Base-by-base conservation (phyloP, 2,888 invertebrate species). In the Parasteatoda lunata region DNA sequence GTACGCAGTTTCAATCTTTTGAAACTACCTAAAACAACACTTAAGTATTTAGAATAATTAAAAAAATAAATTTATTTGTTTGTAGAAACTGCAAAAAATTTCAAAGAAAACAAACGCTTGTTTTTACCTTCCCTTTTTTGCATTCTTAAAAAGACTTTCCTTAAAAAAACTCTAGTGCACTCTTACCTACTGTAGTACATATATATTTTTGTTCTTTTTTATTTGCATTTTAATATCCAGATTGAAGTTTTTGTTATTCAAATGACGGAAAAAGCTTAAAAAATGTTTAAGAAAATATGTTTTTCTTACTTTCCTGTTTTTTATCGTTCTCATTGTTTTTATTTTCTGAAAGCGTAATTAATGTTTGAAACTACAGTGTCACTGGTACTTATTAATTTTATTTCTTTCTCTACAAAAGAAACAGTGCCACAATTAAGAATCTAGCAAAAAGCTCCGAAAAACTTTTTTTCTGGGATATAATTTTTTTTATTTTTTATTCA, bases 311-410 rank as follows among this genome's bases (percentile, higher is more conserved):
- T 73, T 73, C 72, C 7, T 45, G 65, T 51, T 45, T 65, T 47
- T 64, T 65, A 64, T n/a, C 15, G 30, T 66, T 52, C 54, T 73
- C 59, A 59, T 59, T 73, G 13, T 45, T 51, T 11, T 9, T n/a
- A 30, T 76, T 48, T 15, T 15, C 48, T 9, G 30, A 5, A 76
- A 77, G 77, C 71, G 71, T 77, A 83, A 83, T 83, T 83, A 83
- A 83, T 71, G 77, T n/a, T 77, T 30, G 71, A 77, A 83, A 77
- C 66, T 45, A 45, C 59, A 54, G 52, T 49, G 71, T 49, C 77
- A 77, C 45, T 65, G 77, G 71, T 71, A 77, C 69, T 70, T 83
- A 83, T 77, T 83, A 66, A 49, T 77, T 83, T 77, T 77, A 65
- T 71, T 71, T 52, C 70, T 54, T 70, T 66, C 47, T n/a, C 11